Base-by-base conservation (phyloP, 1,140 invertebrate species). In the Drosophila novamexicana region DNA sequence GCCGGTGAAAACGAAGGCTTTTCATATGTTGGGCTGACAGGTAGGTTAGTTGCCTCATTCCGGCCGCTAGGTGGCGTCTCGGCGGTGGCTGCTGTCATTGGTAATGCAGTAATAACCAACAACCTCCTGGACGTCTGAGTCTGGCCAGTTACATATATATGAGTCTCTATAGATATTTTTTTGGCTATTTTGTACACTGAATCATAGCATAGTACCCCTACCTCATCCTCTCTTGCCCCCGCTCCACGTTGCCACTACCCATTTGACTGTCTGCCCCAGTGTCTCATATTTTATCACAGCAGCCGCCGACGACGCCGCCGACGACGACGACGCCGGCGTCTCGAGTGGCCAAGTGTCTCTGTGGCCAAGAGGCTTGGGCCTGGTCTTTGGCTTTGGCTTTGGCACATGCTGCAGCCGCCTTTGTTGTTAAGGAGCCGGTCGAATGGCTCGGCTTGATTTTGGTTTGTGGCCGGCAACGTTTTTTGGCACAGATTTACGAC, bases 231-330 rank as follows among this genome's bases (percentile, higher is more conserved):
- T 9, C 32, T 6, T 37, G 12, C 18, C 69, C 36, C 10, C 49
- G 44, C 14, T 45, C 64, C 42, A 34, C 45, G 37, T 66, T 69
- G 22, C 58, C 52, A 37, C 74, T 57, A 73, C 61, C 70, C 75
- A 80, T 82, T 70, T 75, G 84, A 74, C 84, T 90, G 84, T 89
- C 85, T 90, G 84, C 85, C 84, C 81, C 84, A 89, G 70, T 90
- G 84, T 89, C 84, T 89, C 84, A 89, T 89, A 89, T 89, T 89
- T 89, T 89, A 89, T 89, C 84, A 79, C 81, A 81, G 77, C 68
- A 66, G 75, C 77, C 54, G 61, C 59, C 53, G 70, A 34, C 58
- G 78, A 47, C 64, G 53, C 65, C 66, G 68, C 14, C 14, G 14
- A 14, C 14, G 14, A 14, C 14, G 70, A 34, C 58, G 78, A 47